Base-by-base conservation (phyloP, 2,888 invertebrate species). In the Lepidochrysops patricia region DNA sequence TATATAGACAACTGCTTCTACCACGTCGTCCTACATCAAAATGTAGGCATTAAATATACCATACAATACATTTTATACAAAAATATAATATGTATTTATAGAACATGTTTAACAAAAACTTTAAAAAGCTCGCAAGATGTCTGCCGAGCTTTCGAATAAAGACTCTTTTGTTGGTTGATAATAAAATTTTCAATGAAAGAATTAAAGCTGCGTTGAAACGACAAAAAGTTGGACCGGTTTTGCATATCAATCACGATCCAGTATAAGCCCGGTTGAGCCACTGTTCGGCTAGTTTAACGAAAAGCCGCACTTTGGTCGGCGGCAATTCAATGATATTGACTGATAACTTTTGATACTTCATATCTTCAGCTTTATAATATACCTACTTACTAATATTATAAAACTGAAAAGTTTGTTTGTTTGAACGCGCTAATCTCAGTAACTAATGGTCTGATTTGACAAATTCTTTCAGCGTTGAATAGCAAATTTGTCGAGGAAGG, bases 151-250 rank as follows among this genome's bases (percentile, higher is more conserved):
- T 70, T 66, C 63, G 66, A 68, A 72, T 72, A 73, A 76, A 75
- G 73, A 71, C 66, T 69, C 74, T 71, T 75, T 80, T 77, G 76
- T 79, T 64, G 65, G 68, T 69, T 71, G 67, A 72, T 77, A 74
- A 78, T 75, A 74, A 80, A 77, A 70, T 69, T 72, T 77, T 57
- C 64, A 70, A 71, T 71, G 74, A 72, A 70, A 75, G 75, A 76
- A 76, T 77, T 73, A 80, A 80, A 81, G 74, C 77, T 68, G 70
- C 67, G 73, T 70, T 72, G 74, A 73, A 76, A 72, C 48, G 29
- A 52, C 68, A 70, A 70, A 73, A 65, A 70, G 69, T 72, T 64
- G 66, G 70, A 77, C 75, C 67, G 70, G 69, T 67, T 66, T 63
- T 57, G 34, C 57, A 60, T 61, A 64, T 60, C 35, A 60, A 64